Percentiles rank a stretch among this genome's conserved stretches.
phyloP scores from a whole-genome alignment of 2,888 invertebrate genomes.

The Scaptomyza polygonia region DNA sequence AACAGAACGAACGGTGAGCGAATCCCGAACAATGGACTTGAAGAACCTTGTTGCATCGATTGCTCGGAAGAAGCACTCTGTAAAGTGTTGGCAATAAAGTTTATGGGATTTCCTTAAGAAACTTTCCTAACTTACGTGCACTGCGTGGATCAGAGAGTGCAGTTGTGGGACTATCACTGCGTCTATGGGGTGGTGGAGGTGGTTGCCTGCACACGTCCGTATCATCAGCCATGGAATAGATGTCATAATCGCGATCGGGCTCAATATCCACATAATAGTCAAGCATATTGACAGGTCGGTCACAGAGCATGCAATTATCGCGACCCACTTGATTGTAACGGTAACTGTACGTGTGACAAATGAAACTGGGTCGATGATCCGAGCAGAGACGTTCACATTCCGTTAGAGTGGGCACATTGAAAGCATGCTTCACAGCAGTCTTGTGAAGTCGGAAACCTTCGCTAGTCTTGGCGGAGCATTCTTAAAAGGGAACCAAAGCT shows the following conservation, averaged over 20 bases:
- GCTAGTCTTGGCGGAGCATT: constrained; percentile 90
- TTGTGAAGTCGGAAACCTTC: constrained; percentile 91
- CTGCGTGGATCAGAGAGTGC: constrained; percentile 85
- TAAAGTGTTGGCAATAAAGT: constrained; percentile 16
- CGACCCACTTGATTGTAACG: constrained; percentile 85
- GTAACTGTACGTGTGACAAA: constrained; percentile 91
- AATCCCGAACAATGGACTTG: constrained; percentile 87
- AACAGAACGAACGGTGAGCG: constrained; percentile 88
- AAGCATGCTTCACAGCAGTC: constrained; percentile 88
- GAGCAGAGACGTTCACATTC: constrained; percentile 92
- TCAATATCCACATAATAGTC: constrained; percentile 90
- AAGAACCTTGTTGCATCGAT: constrained; percentile 90
- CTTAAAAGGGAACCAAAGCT: constrained; percentile 81
- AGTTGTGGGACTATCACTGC: constrained; percentile 73
- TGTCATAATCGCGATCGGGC: constrained; percentile 91
- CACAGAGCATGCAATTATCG: constrained; percentile 92
- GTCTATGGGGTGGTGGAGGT: constrained; percentile 45
- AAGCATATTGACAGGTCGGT: constrained; percentile 88
- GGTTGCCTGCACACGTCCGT: constrained; percentile 85
- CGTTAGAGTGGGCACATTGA: constrained; percentile 88
- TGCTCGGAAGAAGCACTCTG: constrained; percentile 94
- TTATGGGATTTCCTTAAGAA: background rate
- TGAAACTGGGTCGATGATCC: constrained; percentile 87
- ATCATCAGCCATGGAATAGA: constrained; percentile 90
- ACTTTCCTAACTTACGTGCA: constrained; percentile 73